Conservation (phyloP, 1,140 invertebrate species). For the Arion vulgaris region DNA sequence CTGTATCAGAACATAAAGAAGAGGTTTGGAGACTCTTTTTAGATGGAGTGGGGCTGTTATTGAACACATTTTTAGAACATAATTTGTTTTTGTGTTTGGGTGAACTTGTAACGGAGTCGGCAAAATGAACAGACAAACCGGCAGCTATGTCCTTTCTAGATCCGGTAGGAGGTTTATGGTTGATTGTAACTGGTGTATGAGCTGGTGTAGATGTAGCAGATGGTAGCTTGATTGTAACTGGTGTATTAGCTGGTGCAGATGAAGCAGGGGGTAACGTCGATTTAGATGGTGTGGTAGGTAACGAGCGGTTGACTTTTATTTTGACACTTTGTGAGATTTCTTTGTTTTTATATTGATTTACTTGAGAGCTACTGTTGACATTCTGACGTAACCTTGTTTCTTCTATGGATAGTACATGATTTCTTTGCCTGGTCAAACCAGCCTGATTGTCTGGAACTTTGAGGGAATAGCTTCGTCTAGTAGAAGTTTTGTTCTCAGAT, state of each 20-base stretch:
- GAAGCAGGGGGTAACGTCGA: neutral
- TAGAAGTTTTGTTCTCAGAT: neutral
- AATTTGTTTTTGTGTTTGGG: neutral
- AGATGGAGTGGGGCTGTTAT: neutral
- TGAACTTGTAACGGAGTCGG: neutral
- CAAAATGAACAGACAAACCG: conserved; percentile 17
- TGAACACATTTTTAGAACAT: neutral
- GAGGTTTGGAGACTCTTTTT: neutral
- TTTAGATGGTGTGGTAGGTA: neutral
- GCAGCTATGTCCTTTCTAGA: neutral
- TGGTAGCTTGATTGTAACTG: neutral
- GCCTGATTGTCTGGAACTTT: too few species aligned
- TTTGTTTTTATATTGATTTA: neutral
- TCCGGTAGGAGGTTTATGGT: conserved; percentile 1
- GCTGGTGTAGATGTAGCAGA: neutral
- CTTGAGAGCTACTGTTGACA: neutral
- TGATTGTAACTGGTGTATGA: neutral
- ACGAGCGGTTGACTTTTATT: neutral
- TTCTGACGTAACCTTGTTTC: neutral
- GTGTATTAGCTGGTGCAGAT: neutral
- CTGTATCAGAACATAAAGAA: neutral
- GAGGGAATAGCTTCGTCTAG: neutral
- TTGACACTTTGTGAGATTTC: neutral
- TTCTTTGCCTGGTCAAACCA: neutral
- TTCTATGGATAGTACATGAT: neutral